These are phyloP conservation scores for Drosophila testacea DNA, from an alignment of 2,888 invertebrate species.

Conservation along the genomic window DNA sequence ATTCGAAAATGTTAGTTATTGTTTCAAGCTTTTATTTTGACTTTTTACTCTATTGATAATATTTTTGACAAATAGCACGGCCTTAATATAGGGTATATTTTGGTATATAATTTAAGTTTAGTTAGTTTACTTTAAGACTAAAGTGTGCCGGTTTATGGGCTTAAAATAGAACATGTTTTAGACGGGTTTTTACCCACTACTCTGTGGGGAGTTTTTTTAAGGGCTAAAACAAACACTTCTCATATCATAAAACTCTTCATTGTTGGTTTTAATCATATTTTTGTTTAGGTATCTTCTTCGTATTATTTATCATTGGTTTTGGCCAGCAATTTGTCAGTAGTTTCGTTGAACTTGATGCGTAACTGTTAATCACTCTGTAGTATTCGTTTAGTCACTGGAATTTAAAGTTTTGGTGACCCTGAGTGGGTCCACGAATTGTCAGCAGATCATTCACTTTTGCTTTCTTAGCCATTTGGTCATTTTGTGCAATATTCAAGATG, in stretches of 20 bases:
- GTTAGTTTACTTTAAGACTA: not conserved
- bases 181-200: slow-evolving; percentile 22
- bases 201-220: not conserved
- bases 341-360: slow-evolving; percentile 24
- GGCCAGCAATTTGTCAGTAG: slow-evolving; percentile 33
- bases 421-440: slow-evolving; percentile 22
- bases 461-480: slow-evolving; percentile 33
- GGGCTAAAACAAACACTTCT: slow-evolving; percentile 5
- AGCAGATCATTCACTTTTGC: slow-evolving; percentile 51
- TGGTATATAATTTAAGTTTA: not conserved
- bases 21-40: not conserved
- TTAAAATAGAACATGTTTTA: slow-evolving; percentile 30
- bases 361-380: slow-evolving; percentile 48
- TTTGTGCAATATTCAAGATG: slow-evolving; percentile 35
- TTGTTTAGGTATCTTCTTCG: slow-evolving; percentile 7
- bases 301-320: slow-evolving; percentile 7
- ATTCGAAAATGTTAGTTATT: not conserved
- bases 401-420: slow-evolving; percentile 35
- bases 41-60: not conserved
- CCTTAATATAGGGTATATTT: slow-evolving; percentile 19
- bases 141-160: slow-evolving; percentile 16
- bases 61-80: not conserved
- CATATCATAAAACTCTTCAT: slow-evolving; percentile 6
- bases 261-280: slow-evolving; percentile 22
- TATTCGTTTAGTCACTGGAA: slow-evolving; percentile 31